Percentiles rank a stretch among this genome's conserved stretches.
Conservation (phyloP, 2,888 invertebrate genomes). For the Drosophila kanekoi region DNA sequence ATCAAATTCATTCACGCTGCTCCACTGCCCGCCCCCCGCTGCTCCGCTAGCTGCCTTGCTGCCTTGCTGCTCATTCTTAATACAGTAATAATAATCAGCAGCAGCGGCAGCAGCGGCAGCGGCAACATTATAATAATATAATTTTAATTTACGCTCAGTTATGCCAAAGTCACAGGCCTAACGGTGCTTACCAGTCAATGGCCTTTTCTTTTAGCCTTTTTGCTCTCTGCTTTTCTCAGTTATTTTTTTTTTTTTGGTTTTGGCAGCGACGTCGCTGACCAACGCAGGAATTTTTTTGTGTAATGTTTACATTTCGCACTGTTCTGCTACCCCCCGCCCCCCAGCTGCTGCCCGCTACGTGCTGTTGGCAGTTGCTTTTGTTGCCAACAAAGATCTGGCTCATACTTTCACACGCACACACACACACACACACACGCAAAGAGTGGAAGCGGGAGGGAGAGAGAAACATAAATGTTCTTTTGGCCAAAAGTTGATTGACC, state of each 20-base stretch:
- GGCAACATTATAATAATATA: conserved; percentile 58
- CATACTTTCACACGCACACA: conserved; percentile 41
- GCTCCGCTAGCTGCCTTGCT: conserved; percentile 13
- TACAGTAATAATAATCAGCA: conserved; percentile 59
- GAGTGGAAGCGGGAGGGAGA: not conserved
- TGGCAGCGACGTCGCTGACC: conserved; percentile 26
- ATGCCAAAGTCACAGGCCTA: conserved; percentile 61
- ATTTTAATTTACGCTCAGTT: conserved; percentile 67
- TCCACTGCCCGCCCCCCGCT: not conserved
- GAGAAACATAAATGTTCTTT: conserved; percentile 53
- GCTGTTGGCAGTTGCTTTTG: conserved; percentile 59
- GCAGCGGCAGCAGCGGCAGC: conserved; percentile 22
- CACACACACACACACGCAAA: conserved; percentile 27
- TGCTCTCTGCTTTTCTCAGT: conserved; percentile 8
- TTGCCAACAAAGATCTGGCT: conserved; percentile 74
- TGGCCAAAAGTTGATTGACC: conserved; percentile 74
- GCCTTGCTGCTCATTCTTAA: conserved; percentile 35
- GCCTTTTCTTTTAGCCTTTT: conserved; percentile 41
- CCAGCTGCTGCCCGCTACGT: conserved; percentile 36
- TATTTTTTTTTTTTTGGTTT: conserved; percentile 5
- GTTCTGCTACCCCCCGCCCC: not conserved
- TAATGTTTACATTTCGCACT: conserved; percentile 80
- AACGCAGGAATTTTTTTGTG: conserved; percentile 56
- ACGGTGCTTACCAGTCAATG: conserved; percentile 57
- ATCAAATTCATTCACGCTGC: conserved; percentile 68